Evolutionary conservation across 2,888 invertebrate species (phyloP), one percentile per base, ranked within the genome.

Genomic region (Lissonota sp.): DNA sequence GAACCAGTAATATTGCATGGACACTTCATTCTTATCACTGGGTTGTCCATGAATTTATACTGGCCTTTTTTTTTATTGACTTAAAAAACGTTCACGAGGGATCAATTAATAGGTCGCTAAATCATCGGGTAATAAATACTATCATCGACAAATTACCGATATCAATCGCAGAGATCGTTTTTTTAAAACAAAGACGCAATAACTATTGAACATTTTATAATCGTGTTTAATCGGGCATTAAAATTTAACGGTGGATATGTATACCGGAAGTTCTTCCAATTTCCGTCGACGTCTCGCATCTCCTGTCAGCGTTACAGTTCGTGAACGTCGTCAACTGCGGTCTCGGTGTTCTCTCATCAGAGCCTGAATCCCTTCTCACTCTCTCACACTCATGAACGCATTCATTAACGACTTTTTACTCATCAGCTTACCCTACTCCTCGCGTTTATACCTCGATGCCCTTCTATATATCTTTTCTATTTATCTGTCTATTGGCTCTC

Each of bases 341-440:
- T 53, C 6, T 53, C 66, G 26, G 57, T 57, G 42, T 40, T 67
- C 55, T 39, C 55, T 55, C 66, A 62, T 74, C 74, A 57, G 67
- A 40, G 55, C 12, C 12, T 14, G 53, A 26, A 53, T 53, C 67
- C 51, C 58, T 26, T 26, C 26, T 26, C 26, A 26, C 26, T 44
- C 44, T 44, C 67, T 67, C 69, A 42, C 62, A 53, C 57, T 49
- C 67, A 10, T 62, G 72, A 51, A 37, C 64, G 64, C 67, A 67
- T 78, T 72, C 78, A 78, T 78, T 78, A 78, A 78, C 72, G 62
- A 14, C 58, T 58, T 74, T 74, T 79, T 74, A 58, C 51, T 42
- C 63, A 64, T 64, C 51, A 58, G 62, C 46, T 53, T 26, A 26
- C 40, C 79, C 37, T 10, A 60, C 6, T 8, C 26, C 60, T 55